Evolutionary conservation across 92 coral and sea anemone species (phyloP), one percentile per base, ranked within the genome.

Genomic region (Siderastrea radians): DNA sequence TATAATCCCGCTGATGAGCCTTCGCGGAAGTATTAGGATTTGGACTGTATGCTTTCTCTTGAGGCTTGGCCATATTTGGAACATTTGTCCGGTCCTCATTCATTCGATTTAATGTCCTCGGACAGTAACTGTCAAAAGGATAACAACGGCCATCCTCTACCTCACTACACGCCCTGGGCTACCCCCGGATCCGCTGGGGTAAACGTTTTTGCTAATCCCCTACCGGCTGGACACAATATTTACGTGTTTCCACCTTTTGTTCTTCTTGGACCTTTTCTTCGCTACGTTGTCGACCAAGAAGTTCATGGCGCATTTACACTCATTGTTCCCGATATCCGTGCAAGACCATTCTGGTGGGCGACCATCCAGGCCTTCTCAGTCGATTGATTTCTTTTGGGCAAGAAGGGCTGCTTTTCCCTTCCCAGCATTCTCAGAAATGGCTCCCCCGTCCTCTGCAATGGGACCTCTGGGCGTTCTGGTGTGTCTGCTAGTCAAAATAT

Each of bases 381-480:
- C n/a, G n/a, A n/a, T n/a, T n/a, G n/a, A n/a, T n/a, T n/a, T n/a
- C n/a, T n/a, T n/a, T n/a, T n/a, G n/a, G n/a, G n/a, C 1, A 12
- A 38, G 48, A 81, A 85, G 55, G 89, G 86, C 81, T 90, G 0
- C 84, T 86, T 43, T 93, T 84, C 72, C 94, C 81, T 7, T 58
- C 91, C n/a, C 53, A 38, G 8, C 11, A 12, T 7, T 68, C 86
- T 4, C 79, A 17, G 7, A 82, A 74, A 51, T 83, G 91, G 92
- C 44, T 67, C 65, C 80, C 84, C 6, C 74, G 88, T 12, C 79
- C 64, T 16, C 78, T 87, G 75, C 94, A 87, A 62, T 93, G 91
- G 93, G 96, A 93, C 70, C 82, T 93, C 55, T 78, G 57, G 61
- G 92, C 88, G 7, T 90, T 93, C 71, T 85, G 85, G 2, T 86